Evolutionary conservation across 2,888 invertebrate genomes (phyloP).

Genomic region (Omphaloscelis lunosa): DNA sequence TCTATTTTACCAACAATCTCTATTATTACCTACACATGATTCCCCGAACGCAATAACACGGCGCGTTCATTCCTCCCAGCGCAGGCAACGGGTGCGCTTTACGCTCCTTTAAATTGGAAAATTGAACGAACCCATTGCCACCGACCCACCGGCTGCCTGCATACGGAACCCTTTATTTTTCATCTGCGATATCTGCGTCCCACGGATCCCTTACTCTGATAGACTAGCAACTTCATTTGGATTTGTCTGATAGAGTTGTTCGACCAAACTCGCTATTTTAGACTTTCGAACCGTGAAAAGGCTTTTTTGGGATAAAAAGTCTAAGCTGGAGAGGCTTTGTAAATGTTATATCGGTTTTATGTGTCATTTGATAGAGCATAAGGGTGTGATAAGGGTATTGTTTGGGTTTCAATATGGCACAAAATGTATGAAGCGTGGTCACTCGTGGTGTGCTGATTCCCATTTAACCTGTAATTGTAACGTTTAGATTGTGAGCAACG

Average conservation of each 20-base stretch:
- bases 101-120: slow-evolving; percentile 69
- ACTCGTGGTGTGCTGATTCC: background rate
- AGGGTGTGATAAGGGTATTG: too few relatives aligned
- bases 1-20: background rate
- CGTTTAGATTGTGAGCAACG: background rate
- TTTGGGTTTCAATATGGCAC: background rate
- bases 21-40: slow-evolving; percentile 9
- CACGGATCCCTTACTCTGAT: slow-evolving; percentile 29
- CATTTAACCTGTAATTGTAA: background rate
- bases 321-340: slow-evolving; percentile 22
- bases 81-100: slow-evolving; percentile 49
- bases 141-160: slow-evolving; percentile 40
- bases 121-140: slow-evolving; percentile 63
- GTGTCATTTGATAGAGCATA: background rate
- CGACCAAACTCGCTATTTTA: slow-evolving; percentile 30
- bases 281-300: slow-evolving; percentile 39
- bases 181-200: slow-evolving; percentile 48
- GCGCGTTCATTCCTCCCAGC: slow-evolving; percentile 3
- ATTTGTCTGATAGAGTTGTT: slow-evolving; percentile 54
- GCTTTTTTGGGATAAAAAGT: slow-evolving; percentile 28
- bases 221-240: slow-evolving; percentile 56
- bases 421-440: background rate
- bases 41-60: slow-evolving; percentile 38
- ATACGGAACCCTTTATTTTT: slow-evolving; percentile 60
- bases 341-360: background rate